Percentiles rank a stretch among this genome's conserved stretches.
phyloP scores from a whole-genome alignment of 1,140 invertebrate genomes.

The Ips typographus region DNA sequence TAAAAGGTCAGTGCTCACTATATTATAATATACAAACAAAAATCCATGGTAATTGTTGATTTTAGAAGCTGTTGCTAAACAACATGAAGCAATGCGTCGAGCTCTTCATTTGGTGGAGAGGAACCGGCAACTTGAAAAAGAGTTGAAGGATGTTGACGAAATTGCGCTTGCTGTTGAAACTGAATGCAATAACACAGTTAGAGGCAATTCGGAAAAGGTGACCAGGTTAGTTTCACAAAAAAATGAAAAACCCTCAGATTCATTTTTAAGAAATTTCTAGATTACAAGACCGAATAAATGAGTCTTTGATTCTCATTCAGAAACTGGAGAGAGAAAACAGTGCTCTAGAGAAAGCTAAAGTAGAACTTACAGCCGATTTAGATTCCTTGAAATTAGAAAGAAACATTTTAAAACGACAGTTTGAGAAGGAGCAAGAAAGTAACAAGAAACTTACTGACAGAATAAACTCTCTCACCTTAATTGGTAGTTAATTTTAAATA shows the following conservation, averaged over 20 bases:
- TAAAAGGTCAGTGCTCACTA: conserved; percentile 53
- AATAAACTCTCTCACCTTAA: conserved; percentile 56
- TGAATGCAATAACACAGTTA: conserved; percentile 60
- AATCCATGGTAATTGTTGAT: conserved; percentile 4
- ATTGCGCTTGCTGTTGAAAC: conserved; percentile 68
- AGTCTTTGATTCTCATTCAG: conserved; percentile 53
- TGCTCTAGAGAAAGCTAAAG: conserved; percentile 53
- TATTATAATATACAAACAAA: not conserved
- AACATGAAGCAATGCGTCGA: conserved; percentile 72
- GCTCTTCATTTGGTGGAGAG: conserved; percentile 67
- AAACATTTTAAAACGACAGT: conserved; percentile 55
- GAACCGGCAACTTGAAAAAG: conserved; percentile 66
- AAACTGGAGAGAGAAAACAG: conserved; percentile 55
- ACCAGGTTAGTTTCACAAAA: conserved; percentile 34
- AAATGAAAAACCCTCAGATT: not conserved
- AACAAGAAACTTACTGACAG: conserved; percentile 57
- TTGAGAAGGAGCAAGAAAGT: conserved; percentile 62
- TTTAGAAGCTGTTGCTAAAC: conserved; percentile 62
- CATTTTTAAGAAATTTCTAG: conserved; percentile 30
- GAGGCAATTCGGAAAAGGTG: conserved; percentile 48
- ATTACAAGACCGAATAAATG: conserved; percentile 56
- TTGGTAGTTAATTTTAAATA: conserved; percentile 49
- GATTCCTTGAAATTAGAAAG: conserved; percentile 56
- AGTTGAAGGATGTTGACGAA: conserved; percentile 66
- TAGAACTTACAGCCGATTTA: conserved; percentile 56